A percentile compares a stretch with the other conserved stretches of the same genome.
Evolutionary conservation across 2,113 vertebrate genomes (phyloP).

Genomic region (Thalassoma bifasciatum): DNA sequence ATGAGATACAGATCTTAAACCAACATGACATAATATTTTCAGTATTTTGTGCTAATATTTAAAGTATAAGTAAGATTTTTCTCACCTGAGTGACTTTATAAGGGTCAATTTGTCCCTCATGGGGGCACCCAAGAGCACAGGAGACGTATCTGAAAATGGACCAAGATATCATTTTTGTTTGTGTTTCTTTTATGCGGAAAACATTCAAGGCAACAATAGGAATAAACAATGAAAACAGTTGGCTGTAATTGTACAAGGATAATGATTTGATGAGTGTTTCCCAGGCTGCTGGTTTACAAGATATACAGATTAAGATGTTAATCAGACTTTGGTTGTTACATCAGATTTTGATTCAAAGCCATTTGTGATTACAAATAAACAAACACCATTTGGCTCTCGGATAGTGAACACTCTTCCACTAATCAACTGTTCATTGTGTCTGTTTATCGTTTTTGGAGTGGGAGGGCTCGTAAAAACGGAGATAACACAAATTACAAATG

Average conservation of each 20-base stretch:
- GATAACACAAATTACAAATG: constrained; percentile 25
- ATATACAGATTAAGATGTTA: neutral
- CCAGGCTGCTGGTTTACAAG: constrained; percentile 4
- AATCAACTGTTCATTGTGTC: neutral
- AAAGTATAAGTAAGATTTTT: neutral
- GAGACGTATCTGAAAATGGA: constrained; percentile 89
- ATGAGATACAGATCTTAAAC: no score
- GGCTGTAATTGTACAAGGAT: neutral
- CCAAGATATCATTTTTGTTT: neutral
- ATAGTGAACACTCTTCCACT: neutral
- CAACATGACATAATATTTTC: no score
- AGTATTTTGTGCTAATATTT: neutral
- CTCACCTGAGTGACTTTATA: constrained; percentile 92
- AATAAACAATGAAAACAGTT: neutral
- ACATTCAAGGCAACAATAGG: neutral
- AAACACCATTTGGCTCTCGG: neutral
- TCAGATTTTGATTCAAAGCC: neutral
- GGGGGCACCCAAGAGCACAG: constrained; percentile 92
- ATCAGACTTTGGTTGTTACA: constrained; percentile 2
- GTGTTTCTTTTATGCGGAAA: neutral
- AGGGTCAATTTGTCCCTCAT: constrained; percentile 87
- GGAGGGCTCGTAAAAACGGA: neutral
- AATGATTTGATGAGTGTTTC: neutral
- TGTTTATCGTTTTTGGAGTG: neutral
- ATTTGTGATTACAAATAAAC: constrained; percentile 9